A percentile compares a stretch with the other conserved stretches of the same genome.
Conservation (phyloP, 1,140 invertebrate genomes). For the Euglossa dilemma region DNA sequence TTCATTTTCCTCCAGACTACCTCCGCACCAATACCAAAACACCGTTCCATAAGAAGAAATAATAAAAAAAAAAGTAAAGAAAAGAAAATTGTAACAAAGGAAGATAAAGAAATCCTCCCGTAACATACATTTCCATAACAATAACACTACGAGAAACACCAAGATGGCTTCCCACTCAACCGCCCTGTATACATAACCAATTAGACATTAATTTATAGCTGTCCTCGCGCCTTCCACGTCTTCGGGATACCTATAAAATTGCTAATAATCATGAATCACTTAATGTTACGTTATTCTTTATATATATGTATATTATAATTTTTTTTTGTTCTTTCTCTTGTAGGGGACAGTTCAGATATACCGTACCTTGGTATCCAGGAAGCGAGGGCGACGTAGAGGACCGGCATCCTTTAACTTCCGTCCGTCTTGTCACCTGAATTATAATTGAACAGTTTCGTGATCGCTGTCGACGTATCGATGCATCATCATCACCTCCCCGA, state of each 20-base stretch:
- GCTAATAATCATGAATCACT: not conserved
- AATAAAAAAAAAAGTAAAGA: too few relatives aligned
- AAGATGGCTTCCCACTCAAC: too few relatives aligned
- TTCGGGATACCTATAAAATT: not conserved
- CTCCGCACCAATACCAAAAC: too few relatives aligned
- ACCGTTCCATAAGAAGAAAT: too few relatives aligned
- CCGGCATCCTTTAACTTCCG: conserved; percentile 84
- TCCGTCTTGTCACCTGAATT: conserved; percentile 55
- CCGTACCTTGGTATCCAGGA: conserved; percentile 86
- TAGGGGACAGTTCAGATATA: conserved; percentile 62
- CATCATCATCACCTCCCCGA: not conserved
- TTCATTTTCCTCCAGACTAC: too few relatives aligned
- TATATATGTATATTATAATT: too few relatives aligned
- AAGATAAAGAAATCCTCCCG: too few relatives aligned
- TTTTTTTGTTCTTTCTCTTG: not conserved
- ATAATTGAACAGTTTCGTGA: conserved; percentile 54
- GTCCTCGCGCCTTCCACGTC: not conserved
- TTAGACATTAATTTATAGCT: not conserved
- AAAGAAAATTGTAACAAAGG: too few relatives aligned
- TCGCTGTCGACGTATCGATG: not conserved
- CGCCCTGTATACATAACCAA: too few relatives aligned
- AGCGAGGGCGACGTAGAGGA: conserved; percentile 85
- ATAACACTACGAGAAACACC: too few relatives aligned
- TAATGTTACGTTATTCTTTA: too few relatives aligned
- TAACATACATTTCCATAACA: too few relatives aligned